These are phyloP conservation scores for Microtus ochrogaster DNA, from an alignment of 2,113 vertebrate genomes.

Conservation along the genomic window DNA sequence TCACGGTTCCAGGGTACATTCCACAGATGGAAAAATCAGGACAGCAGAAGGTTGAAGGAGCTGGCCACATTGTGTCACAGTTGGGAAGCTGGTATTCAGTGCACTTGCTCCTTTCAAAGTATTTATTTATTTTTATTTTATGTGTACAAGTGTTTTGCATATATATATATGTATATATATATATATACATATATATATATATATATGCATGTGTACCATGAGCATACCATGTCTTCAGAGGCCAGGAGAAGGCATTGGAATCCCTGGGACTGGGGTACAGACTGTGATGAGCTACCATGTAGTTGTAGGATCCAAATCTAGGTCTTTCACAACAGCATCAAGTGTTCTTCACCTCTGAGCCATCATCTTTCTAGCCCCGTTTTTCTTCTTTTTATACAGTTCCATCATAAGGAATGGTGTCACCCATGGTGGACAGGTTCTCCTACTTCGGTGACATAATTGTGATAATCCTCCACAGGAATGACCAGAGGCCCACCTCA, in stretches of 20 bases:
- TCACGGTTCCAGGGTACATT: background rate
- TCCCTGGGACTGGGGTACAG: background rate
- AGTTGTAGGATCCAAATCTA: background rate
- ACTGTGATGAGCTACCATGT: background rate
- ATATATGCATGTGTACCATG: too few relatives aligned
- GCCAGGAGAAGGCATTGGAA: background rate
- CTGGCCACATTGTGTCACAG: background rate
- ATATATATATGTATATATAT: rapidly evolving
- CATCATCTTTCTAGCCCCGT: background rate
- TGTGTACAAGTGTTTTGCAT: background rate
- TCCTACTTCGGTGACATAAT: background rate
- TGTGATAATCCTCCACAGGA: background rate
- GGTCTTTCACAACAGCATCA: background rate
- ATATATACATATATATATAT: rapidly evolving
- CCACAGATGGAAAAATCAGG: rapidly evolving
- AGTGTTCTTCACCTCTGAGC: background rate
- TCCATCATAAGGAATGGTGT: background rate
- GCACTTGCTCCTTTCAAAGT: background rate
- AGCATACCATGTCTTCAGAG: background rate
- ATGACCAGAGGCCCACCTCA: background rate
- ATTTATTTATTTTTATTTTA: background rate
- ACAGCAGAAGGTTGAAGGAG: background rate
- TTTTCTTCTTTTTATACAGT: background rate
- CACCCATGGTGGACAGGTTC: background rate
- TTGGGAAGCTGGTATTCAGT: background rate